A percentile compares a stretch with the other conserved stretches of the same genome.
phyloP scores from a whole-genome alignment of 2,113 vertebrate genomes.

The Osmerus eperlanus region DNA sequence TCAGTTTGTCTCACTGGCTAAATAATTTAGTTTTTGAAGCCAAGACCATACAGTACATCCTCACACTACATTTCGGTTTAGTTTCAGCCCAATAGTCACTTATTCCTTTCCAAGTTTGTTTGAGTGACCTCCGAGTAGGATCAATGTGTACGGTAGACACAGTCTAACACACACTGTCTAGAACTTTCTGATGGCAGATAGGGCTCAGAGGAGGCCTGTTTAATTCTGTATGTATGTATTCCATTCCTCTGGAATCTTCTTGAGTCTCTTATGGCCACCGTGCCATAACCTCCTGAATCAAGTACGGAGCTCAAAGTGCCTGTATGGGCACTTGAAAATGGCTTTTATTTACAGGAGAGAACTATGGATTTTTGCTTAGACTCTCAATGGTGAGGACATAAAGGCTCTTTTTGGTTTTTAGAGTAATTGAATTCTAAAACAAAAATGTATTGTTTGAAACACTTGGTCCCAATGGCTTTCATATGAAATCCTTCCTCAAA shows the following conservation, averaged over 20 bases:
- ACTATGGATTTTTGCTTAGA: constrained; percentile 58
- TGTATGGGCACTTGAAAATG: constrained; percentile 54
- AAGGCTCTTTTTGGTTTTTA: constrained; percentile 44
- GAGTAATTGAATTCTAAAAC: constrained; percentile 45
- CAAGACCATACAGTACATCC: constrained; percentile 60
- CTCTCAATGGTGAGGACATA: constrained; percentile 41
- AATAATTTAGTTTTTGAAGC: constrained; percentile 74
- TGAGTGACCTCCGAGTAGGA: constrained; percentile 55
- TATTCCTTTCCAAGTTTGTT: constrained; percentile 14
- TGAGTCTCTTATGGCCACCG: constrained; percentile 32
- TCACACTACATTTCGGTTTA: constrained; percentile 48
- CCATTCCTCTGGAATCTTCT: constrained; percentile 34
- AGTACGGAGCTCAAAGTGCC: constrained; percentile 52
- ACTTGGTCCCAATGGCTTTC: constrained; percentile 41
- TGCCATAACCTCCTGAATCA: constrained; percentile 60
- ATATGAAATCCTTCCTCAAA: constrained; percentile 35
- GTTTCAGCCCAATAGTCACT: constrained; percentile 46
- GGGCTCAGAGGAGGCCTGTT: constrained; percentile 34
- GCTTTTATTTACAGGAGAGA: constrained; percentile 64
- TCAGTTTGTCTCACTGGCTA: constrained; percentile 72
- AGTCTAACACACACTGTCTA: constrained; percentile 43
- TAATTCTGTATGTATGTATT: constrained; percentile 49
- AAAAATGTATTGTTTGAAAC: constrained; percentile 31
- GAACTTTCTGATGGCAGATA: constrained; percentile 24
- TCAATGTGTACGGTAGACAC: constrained; percentile 31